A percentile compares a stretch with the other conserved stretches of the same genome.
Conservation (phyloP, 1,140 invertebrate species). For the Lithobius niger region DNA sequence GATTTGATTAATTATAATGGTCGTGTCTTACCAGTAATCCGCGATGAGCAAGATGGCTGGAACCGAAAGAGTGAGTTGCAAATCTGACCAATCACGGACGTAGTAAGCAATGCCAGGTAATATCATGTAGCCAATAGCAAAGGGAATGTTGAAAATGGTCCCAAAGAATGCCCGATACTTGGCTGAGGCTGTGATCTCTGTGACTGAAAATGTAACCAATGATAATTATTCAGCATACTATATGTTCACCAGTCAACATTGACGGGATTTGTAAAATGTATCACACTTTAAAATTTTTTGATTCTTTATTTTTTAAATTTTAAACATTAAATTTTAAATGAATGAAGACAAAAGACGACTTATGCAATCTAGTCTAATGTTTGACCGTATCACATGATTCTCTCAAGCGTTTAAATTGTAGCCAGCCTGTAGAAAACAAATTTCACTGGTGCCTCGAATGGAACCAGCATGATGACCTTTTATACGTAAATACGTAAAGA, state of each 20-base stretch:
- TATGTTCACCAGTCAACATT: background rate
- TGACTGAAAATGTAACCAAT: background rate
- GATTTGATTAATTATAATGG: background rate
- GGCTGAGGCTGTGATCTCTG: background rate
- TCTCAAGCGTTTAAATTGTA: too few species aligned
- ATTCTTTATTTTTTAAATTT: background rate
- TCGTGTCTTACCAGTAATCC: background rate
- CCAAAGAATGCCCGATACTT: background rate
- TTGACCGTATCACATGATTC: too few species aligned
- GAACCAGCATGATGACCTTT: too few species aligned
- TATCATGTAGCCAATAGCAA: background rate
- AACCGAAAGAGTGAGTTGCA: background rate
- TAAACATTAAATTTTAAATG: background rate
- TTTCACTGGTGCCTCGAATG: too few species aligned
- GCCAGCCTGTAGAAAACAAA: too few species aligned
- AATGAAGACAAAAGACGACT: background rate
- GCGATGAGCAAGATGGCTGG: background rate
- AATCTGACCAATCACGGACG: background rate
- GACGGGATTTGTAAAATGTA: background rate
- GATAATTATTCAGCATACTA: background rate
- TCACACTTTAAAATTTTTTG: background rate
- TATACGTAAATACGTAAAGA: too few species aligned
- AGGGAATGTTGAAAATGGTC: background rate
- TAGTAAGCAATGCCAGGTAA: background rate
- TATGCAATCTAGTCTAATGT: too few species aligned